Evolutionary conservation across 2,888 invertebrate species (phyloP).

Genomic region (Limnephilus marmoratus): DNA sequence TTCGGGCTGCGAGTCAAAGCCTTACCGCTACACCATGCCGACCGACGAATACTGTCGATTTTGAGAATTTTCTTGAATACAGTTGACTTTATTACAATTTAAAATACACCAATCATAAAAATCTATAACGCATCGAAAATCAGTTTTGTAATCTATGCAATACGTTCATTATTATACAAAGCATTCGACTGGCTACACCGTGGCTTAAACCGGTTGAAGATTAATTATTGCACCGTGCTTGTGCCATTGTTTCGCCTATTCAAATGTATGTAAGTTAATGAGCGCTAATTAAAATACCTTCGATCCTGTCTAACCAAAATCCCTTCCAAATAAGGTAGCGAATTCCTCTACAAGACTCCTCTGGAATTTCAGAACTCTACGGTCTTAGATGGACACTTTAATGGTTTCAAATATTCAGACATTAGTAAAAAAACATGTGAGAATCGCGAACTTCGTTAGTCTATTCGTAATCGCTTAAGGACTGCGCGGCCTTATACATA

Average conservation of each 20-base stretch:
- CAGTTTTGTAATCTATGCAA: neutral
- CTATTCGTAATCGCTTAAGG: no score
- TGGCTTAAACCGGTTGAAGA: neutral
- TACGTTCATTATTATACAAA: neutral
- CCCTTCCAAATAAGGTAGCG: neutral
- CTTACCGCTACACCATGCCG: no score
- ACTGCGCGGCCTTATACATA: no score
- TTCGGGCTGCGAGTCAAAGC: no score
- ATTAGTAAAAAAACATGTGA: neutral
- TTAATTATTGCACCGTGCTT: neutral
- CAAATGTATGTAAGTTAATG: neutral
- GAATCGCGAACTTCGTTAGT: no score
- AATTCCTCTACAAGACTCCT: neutral
- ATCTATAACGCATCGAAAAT: neutral
- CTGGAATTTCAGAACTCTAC: conserved; percentile 16
- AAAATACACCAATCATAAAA: neutral
- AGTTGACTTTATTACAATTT: no score
- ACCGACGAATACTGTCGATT: no score
- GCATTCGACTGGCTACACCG: neutral
- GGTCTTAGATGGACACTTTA: neutral
- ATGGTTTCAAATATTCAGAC: neutral
- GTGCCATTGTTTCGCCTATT: neutral
- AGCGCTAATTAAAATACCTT: neutral
- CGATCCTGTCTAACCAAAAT: neutral
- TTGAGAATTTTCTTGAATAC: no score